These are phyloP conservation scores for Oxyura jamaicensis DNA, from an alignment of 2,113 vertebrate species.

Conservation along the genomic window DNA sequence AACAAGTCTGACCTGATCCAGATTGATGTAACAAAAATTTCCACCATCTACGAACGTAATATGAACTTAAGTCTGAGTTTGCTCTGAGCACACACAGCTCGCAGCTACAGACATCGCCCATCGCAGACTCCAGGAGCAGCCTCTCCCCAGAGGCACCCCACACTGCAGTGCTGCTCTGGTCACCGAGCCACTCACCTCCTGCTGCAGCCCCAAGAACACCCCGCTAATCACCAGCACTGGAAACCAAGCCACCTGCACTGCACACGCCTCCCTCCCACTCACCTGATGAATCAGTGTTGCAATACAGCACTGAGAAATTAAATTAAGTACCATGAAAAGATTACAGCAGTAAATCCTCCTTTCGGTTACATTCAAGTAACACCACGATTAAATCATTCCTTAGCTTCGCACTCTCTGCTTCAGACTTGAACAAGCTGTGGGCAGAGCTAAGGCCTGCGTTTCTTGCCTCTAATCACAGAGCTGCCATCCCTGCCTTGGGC, in stretches of 20 bases:
- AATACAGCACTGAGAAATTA: conserved; percentile 47
- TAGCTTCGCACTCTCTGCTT: not conserved
- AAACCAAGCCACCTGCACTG: conserved; percentile 37
- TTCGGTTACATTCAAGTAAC: not conserved
- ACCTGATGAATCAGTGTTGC: conserved; percentile 54
- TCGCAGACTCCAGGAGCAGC: not conserved
- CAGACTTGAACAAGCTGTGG: rapidly evolving
- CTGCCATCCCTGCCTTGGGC: not conserved
- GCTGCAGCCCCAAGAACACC: not conserved
- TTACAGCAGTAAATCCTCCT: conserved; percentile 23
- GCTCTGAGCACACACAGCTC: not conserved
- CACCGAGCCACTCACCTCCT: not conserved
- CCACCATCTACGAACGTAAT: not conserved
- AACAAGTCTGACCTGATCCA: not conserved
- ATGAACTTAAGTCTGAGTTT: not conserved
- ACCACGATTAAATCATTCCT: not conserved
- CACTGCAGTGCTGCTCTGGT: rapidly evolving
- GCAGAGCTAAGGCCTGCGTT: not conserved
- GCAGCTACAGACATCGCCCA: not conserved
- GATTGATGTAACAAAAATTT: not conserved
- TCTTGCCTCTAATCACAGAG: not conserved
- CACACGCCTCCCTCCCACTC: conserved; percentile 49
- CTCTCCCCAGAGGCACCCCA: not conserved
- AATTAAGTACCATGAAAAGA: conserved; percentile 25
- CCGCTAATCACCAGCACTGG: not conserved